phyloP scores from a whole-genome alignment of 2,888 invertebrate species.

The Acronicta psi region DNA sequence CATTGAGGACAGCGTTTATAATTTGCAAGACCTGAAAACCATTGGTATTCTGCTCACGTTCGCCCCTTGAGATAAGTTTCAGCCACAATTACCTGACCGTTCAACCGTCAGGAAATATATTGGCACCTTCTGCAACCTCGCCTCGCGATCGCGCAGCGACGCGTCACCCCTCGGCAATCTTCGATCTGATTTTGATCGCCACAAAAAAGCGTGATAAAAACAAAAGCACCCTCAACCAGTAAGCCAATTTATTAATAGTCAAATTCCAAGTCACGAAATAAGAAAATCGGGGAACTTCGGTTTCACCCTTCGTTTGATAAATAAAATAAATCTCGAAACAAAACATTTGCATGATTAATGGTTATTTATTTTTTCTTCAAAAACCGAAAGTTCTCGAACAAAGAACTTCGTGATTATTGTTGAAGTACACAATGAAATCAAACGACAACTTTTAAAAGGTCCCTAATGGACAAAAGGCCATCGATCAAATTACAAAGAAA shows the following conservation, averaged over 20 bases:
- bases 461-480: constrained; percentile 85
- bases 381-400: constrained; percentile 70
- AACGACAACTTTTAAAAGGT: constrained; percentile 86
- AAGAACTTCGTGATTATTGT: constrained; percentile 79
- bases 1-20: constrained; percentile 74
- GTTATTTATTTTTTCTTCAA: constrained; percentile 73
- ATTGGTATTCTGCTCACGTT: constrained; percentile 83
- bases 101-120: constrained; percentile 87
- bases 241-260: constrained; percentile 64
- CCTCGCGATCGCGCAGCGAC: constrained; percentile 59
- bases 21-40: constrained; percentile 79
- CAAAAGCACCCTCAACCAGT: constrained; percentile 48
- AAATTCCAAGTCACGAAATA: constrained; percentile 62
- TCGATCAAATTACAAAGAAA: constrained; percentile 88
- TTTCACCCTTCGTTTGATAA: constrained; percentile 64
- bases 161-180: constrained; percentile 70
- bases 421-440: constrained; percentile 82
- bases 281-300: constrained; percentile 47
- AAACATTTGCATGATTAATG: constrained; percentile 78
- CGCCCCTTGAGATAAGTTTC: constrained; percentile 86
- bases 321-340: constrained; percentile 69
- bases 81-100: constrained; percentile 87
- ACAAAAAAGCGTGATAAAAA: constrained; percentile 58
- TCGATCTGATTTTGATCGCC: constrained; percentile 73
- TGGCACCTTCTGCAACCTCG: constrained; percentile 83